A percentile compares a stretch with the other conserved stretches of the same genome.
phyloP scores from a whole-genome alignment of 2,797 vertebrate genomes.

The Brachyrhaphis roseni region DNA sequence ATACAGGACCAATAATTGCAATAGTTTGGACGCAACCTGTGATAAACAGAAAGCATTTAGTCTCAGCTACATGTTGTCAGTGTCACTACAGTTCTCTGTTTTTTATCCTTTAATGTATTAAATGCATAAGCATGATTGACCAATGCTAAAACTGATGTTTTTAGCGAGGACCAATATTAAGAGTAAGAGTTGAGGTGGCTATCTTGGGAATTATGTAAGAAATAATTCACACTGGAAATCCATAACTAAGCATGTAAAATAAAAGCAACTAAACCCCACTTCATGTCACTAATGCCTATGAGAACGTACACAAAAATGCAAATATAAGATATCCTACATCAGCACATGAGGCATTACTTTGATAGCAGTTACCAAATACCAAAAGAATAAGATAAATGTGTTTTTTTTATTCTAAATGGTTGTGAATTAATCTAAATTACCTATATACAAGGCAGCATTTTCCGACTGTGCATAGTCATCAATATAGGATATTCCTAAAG shows the following conservation, averaged over 20 bases:
- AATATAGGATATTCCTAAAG: slow-evolving; percentile 79
- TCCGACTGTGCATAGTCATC: slow-evolving; percentile 77
- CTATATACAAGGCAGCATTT: slow-evolving; percentile 79
- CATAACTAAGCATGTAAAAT: background rate
- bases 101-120: background rate
- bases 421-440: slow-evolving; percentile 48
- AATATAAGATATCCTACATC: background rate
- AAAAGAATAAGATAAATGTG: background rate
- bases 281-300: background rate
- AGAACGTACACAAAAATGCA: background rate
- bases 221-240: background rate
- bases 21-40: slow-evolving; percentile 92
- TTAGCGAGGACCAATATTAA: background rate
- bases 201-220: background rate
- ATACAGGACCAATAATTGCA: slow-evolving; percentile 94
- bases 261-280: background rate
- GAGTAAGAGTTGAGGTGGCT: background rate
- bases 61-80: background rate
- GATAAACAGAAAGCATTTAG: slow-evolving; percentile 27
- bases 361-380: background rate
- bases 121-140: too few species aligned
- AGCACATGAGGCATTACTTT: background rate
- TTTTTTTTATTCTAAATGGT: background rate
- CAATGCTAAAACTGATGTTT: background rate
- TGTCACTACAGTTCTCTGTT: background rate